phyloP scores from a whole-genome alignment of 2,797 vertebrate species.

The Silurus aristotelis region DNA sequence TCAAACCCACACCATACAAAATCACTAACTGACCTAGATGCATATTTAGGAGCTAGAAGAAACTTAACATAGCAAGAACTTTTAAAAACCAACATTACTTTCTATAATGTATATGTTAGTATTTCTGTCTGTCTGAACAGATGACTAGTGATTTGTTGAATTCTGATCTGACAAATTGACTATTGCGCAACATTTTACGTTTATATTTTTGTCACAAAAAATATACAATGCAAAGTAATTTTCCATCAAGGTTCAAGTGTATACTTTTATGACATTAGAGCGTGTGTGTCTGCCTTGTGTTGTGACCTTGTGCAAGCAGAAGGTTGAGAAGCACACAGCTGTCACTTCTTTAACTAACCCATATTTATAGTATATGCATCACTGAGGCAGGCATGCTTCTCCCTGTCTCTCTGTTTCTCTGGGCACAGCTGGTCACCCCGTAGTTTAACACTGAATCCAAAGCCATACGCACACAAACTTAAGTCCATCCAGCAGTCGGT shows the following conservation, averaged over 20 bases:
- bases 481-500: constrained; percentile 70
- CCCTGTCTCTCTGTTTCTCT: constrained; percentile 57
- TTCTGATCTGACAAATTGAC: too few species aligned
- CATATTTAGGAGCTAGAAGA: not conserved
- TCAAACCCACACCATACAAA: not conserved
- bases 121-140: not conserved
- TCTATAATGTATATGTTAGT: not conserved
- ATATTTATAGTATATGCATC: constrained; percentile 84
- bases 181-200: not conserved
- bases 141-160: too few species aligned
- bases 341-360: constrained; percentile 75
- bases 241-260: not conserved
- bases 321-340: constrained; percentile 76
- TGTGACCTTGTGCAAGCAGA: constrained; percentile 57
- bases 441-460: constrained; percentile 77
- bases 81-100: not conserved
- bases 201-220: not conserved
- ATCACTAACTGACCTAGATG: not conserved
- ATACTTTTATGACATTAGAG: constrained; percentile 3
- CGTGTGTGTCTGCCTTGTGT: constrained; percentile 53
- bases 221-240: not conserved
- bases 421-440: constrained; percentile 82
- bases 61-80: not conserved
- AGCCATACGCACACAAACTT: constrained; percentile 71
- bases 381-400: constrained; percentile 64